Conservation (phyloP, 2,797 vertebrate genomes). For the Betta splendens region DNA sequence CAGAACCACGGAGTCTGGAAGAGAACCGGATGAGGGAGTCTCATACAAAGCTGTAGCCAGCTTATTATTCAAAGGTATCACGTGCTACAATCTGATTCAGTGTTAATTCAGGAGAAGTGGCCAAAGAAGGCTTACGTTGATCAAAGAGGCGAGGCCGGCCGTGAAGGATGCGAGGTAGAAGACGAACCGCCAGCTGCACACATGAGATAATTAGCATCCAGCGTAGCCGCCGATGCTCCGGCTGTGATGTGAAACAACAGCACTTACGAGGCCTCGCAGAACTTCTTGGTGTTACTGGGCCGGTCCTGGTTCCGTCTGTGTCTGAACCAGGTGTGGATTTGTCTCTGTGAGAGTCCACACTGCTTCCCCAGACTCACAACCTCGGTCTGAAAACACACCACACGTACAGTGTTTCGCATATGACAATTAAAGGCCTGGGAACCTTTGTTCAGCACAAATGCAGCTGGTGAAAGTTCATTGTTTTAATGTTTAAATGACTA, state of each 20-base stretch:
- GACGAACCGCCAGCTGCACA: conserved; percentile 89
- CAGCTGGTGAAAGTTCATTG: too few relatives aligned
- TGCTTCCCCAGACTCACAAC: conserved; percentile 75
- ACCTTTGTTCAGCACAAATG: too few relatives aligned
- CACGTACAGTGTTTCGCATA: background rate
- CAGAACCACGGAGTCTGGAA: conserved; percentile 92
- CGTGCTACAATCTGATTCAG: background rate
- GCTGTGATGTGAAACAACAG: too few relatives aligned
- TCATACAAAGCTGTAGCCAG: background rate
- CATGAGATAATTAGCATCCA: conserved; percentile 24
- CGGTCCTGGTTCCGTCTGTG: conserved; percentile 85
- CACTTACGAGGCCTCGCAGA: conserved; percentile 89
- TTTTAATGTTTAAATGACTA: too few relatives aligned
- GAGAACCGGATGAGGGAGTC: too few relatives aligned
- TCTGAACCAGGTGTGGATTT: conserved; percentile 90
- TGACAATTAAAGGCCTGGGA: too few relatives aligned
- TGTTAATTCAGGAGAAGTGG: background rate
- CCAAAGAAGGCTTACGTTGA: conserved; percentile 85
- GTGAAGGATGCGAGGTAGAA: conserved; percentile 87
- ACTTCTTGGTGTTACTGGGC: conserved; percentile 89
- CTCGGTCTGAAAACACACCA: conserved; percentile 67
- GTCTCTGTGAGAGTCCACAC: conserved; percentile 80
- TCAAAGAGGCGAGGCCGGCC: conserved; percentile 82
- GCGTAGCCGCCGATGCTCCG: too few relatives aligned
- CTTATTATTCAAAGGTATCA: background rate